A percentile compares a stretch with the other conserved stretches of the same genome.
Evolutionary conservation across 23 tunicate species (phyloP).

Genomic region (Clavelina lepadiformis): DNA sequence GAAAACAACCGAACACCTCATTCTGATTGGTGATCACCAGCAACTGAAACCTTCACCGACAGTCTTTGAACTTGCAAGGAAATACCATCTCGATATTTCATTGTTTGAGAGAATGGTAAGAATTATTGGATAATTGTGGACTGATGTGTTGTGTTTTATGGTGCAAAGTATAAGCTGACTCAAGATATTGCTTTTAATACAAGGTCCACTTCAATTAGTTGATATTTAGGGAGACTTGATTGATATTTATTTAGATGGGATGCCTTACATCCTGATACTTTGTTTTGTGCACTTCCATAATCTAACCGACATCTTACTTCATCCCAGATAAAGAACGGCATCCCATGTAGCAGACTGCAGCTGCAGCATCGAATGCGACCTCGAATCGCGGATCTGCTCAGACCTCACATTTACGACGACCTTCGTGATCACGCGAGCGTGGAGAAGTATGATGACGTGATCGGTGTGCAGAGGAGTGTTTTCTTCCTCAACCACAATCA

Average conservation of each 20-base stretch:
- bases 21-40: constrained; percentile 89
- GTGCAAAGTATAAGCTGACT: too few species aligned
- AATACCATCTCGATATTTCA: constrained; percentile 69
- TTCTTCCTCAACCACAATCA: constrained; percentile 38
- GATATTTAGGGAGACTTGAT: too few species aligned
- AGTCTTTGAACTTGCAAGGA: constrained; percentile 69
- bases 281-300: too few species aligned
- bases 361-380: constrained; percentile 74
- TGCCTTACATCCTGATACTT: too few species aligned
- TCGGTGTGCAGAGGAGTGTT: constrained; percentile 30
- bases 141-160: too few species aligned
- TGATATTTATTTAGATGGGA: too few species aligned
- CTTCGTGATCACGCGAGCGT: constrained; percentile 46
- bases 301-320: too few species aligned
- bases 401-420: constrained; percentile 47
- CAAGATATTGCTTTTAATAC: too few species aligned
- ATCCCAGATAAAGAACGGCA: constrained; percentile 3
- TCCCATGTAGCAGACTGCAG: constrained; percentile 23
- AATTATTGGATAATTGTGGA: too few species aligned
- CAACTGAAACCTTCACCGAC: constrained; percentile 83
- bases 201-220: too few species aligned
- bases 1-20: constrained; percentile 63
- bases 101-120: constrained; percentile 84
- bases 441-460: constrained; percentile 3
- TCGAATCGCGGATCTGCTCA: constrained; percentile 34